Evolutionary conservation across 2,797 vertebrate species (phyloP).

Genomic region (Avahi laniger): DNA sequence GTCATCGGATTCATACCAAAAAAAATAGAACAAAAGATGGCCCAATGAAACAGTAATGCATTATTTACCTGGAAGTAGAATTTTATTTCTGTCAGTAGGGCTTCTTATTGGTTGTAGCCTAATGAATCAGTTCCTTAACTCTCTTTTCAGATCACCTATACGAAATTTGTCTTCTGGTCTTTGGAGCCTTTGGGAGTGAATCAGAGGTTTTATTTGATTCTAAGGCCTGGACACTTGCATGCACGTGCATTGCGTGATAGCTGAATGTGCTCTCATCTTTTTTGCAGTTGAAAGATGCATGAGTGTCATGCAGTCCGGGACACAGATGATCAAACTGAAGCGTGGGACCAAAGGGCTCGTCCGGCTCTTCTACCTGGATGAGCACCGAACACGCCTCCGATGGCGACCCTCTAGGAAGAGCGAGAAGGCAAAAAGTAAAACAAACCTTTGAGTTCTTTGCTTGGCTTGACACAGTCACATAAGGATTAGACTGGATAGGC

Average conservation of each 20-base stretch:
- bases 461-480: neutral
- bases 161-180: neutral
- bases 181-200: neutral
- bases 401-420: slow-evolving; percentile 98
- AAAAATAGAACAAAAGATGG: neutral
- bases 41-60: neutral
- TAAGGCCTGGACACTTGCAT: slow-evolving; percentile 7
- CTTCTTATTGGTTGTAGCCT: neutral
- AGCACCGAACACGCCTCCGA: slow-evolving; percentile 96
- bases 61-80: neutral
- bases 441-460: neutral
- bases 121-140: neutral
- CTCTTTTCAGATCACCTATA: neutral
- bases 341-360: slow-evolving; percentile 95
- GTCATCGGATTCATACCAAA: neutral
- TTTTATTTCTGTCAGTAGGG: neutral
- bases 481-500: neutral
- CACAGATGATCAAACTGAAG: slow-evolving; percentile 99
- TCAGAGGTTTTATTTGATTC: neutral
- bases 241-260: rapidly evolving
- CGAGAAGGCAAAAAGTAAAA: slow-evolving; percentile 98
- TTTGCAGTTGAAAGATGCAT: slow-evolving; percentile 98
- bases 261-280: slow-evolving; percentile 56
- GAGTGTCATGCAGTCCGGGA: slow-evolving; percentile 99
- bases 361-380: slow-evolving; percentile 98